Evolutionary conservation across 2,888 invertebrate species (phyloP).

Genomic region (Ramazzottius varieornatus): DNA sequence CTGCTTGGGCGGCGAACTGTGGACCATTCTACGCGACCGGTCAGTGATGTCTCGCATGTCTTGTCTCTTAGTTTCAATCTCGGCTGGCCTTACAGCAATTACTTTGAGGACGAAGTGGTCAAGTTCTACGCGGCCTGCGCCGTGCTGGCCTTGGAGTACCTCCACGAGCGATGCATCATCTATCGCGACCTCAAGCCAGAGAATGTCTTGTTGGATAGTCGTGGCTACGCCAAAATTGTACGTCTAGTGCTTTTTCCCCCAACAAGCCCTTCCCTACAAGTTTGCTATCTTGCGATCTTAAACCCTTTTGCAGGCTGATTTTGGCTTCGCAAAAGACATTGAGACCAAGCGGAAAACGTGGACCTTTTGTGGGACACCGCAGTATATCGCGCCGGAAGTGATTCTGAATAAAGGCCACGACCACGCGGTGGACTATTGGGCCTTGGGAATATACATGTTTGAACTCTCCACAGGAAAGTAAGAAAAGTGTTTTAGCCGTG

Average conservation of each 20-base stretch:
- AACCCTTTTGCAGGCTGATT: conserved; percentile 33
- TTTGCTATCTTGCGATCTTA: not conserved
- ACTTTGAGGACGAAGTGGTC: conserved; percentile 74
- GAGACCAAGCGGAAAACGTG: conserved; percentile 54
- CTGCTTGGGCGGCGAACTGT: conserved; percentile 75
- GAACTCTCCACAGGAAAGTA: conserved; percentile 58
- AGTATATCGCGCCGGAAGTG: conserved; percentile 40
- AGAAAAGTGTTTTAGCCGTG: no score
- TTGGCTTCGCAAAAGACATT: conserved; percentile 71
- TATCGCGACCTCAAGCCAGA: conserved; percentile 62
- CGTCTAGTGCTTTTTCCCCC: no score
- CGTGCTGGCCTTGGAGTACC: conserved; percentile 86
- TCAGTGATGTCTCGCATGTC: conserved; percentile 10
- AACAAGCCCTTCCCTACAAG: no score
- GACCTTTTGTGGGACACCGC: conserved; percentile 84
- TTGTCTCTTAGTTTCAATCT: conserved; percentile 1
- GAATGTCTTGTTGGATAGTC: conserved; percentile 66
- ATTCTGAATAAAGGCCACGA: conserved; percentile 58
- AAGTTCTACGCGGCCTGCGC: conserved; percentile 91
- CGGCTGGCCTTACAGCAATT: conserved; percentile 13
- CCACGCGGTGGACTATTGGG: conserved; percentile 78
- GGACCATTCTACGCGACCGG: conserved; percentile 68
- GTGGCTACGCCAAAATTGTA: conserved; percentile 69
- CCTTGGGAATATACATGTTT: conserved; percentile 58
- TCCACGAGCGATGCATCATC: conserved; percentile 85